A percentile compares a stretch with the other conserved stretches of the same genome.
These are phyloP conservation scores for Platorchestia sp. DNA, from an alignment of 1,140 invertebrate species.

Conservation along the genomic window DNA sequence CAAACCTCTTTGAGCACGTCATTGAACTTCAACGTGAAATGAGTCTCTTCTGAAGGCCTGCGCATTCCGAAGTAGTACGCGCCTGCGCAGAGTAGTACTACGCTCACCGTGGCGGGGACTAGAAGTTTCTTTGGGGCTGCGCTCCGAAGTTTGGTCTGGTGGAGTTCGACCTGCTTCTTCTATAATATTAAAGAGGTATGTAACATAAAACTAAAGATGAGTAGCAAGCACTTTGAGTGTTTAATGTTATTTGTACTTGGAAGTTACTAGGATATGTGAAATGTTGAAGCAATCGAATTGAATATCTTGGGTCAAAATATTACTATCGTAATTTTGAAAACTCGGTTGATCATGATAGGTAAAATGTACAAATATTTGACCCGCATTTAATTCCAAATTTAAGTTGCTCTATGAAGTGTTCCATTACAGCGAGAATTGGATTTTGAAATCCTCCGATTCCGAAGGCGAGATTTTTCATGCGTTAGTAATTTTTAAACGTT, in stretches of 20 bases:
- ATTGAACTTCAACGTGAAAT: neutral
- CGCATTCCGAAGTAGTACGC: neutral
- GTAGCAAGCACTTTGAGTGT: neutral
- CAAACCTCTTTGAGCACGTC: neutral
- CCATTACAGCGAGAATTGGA: too few species aligned
- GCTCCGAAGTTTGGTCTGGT: neutral
- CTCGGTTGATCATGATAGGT: too few species aligned
- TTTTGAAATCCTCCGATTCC: too few species aligned
- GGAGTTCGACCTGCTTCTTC: neutral
- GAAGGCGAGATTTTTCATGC: too few species aligned
- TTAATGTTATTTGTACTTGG: neutral
- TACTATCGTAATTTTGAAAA: too few species aligned
- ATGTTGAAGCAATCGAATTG: too few species aligned
- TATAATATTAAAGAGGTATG: neutral
- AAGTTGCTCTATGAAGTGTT: too few species aligned
- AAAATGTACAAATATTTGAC: too few species aligned
- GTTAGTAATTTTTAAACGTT: too few species aligned
- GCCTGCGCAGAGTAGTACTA: neutral
- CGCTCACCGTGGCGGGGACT: neutral
- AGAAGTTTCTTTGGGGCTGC: neutral
- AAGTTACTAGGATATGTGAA: too few species aligned
- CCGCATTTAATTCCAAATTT: too few species aligned
- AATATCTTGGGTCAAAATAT: too few species aligned
- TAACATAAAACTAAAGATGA: neutral
- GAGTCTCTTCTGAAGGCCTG: neutral